phyloP scores from a whole-genome alignment of 2,797 vertebrate species.

The Anabas testudineus region DNA sequence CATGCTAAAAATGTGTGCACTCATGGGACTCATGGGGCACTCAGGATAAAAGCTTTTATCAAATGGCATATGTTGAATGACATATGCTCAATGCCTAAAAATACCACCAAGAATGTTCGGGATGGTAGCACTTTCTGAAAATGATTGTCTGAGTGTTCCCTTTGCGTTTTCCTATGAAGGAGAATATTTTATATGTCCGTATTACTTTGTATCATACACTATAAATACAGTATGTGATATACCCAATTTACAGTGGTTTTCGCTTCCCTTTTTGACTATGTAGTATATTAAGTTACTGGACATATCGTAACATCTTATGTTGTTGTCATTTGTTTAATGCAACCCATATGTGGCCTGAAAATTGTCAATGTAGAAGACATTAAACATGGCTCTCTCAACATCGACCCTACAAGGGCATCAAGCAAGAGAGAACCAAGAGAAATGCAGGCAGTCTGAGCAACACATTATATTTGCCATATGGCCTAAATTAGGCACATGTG shows the following conservation, averaged over 20 bases:
- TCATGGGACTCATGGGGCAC: slow-evolving; percentile 27
- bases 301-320: neutral
- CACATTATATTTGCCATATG: slow-evolving; percentile 52
- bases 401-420: slow-evolving; percentile 16
- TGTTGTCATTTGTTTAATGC: no score
- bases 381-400: slow-evolving; percentile 18
- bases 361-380: slow-evolving; percentile 30
- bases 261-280: neutral
- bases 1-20: slow-evolving; percentile 39
- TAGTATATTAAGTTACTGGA: neutral
- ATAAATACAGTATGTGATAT: neutral
- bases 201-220: neutral
- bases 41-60: slow-evolving; percentile 55
- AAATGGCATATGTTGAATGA: slow-evolving; percentile 46
- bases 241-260: neutral
- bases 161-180: neutral
- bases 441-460: slow-evolving; percentile 13
- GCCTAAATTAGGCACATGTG: slow-evolving; percentile 56
- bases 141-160: neutral
- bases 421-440: slow-evolving; percentile 10
- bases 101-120: slow-evolving; percentile 29
- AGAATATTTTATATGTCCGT: slow-evolving; percentile 2
- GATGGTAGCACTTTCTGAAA: slow-evolving; percentile 9
- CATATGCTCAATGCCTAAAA: slow-evolving; percentile 39
- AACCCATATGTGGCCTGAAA: slow-evolving; percentile 6